Evolutionary conservation across 2,888 invertebrate genomes (phyloP).

Genomic region (Caenorhabditis sp.): DNA sequence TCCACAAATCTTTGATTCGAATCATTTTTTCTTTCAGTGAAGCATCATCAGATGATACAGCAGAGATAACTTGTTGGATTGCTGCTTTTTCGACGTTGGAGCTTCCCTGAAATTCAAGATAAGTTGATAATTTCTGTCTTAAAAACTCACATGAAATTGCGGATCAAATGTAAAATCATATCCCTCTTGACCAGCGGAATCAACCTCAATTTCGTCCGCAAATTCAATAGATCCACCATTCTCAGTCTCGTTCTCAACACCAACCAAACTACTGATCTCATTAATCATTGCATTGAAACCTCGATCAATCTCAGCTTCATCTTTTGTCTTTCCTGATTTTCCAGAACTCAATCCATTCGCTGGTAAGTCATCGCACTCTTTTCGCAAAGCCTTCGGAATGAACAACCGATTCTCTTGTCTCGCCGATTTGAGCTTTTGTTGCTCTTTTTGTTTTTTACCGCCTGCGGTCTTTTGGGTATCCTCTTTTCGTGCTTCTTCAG

Average conservation of each 20-base stretch:
- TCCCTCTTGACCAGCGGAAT: conserved; percentile 11
- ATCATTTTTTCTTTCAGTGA: conserved; percentile 56
- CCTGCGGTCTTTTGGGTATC: conserved; percentile 35
- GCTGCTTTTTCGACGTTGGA: conserved; percentile 10
- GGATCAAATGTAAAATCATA: conserved; percentile 57
- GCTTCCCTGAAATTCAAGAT: conserved; percentile 1
- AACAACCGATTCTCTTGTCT: conserved; percentile 29
- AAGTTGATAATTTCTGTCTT: neutral
- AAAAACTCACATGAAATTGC: conserved; percentile 25
- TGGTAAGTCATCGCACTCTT: conserved; percentile 34
- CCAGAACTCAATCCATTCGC: conserved; percentile 20
- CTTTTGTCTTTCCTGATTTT: conserved; percentile 1
- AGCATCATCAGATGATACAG: conserved; percentile 47
- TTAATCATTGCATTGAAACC: neutral
- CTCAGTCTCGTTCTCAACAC: neutral
- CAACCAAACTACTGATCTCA: neutral
- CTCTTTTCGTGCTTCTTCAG: conserved; percentile 21
- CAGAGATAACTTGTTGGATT: conserved; percentile 25
- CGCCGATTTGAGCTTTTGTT: neutral
- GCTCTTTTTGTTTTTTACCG: conserved; percentile 8
- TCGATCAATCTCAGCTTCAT: conserved; percentile 1
- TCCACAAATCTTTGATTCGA: conserved; percentile 49
- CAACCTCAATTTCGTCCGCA: conserved; percentile 8
- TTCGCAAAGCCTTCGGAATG: conserved; percentile 35
- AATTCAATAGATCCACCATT: conserved; percentile 16